phyloP scores from a whole-genome alignment of 2,113 vertebrate genomes.

The Pangasianodon gigas region DNA sequence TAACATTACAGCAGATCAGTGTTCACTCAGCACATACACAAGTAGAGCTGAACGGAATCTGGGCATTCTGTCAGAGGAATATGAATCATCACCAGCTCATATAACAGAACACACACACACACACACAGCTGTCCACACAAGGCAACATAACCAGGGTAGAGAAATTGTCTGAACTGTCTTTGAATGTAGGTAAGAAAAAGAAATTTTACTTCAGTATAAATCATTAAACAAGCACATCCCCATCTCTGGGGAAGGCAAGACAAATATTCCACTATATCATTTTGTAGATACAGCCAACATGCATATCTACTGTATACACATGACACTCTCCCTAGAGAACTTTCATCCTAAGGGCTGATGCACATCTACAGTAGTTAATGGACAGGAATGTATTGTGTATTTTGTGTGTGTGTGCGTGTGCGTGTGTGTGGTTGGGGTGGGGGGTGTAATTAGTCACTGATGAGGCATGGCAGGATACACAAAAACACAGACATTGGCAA shows the following conservation, averaged over 20 bases:
- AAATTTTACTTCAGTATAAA: constrained; percentile 10
- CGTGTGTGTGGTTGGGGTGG: neutral
- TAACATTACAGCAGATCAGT: neutral
- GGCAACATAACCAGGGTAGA: constrained; percentile 13
- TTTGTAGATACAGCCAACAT: neutral
- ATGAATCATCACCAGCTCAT: constrained; percentile 25
- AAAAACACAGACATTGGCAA: neutral
- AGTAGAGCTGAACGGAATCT: constrained; percentile 15
- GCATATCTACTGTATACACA: neutral
- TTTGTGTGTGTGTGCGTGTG: neutral
- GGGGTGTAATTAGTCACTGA: neutral
- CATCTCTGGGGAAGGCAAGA: neutral
- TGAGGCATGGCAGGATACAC: neutral
- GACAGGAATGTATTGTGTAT: neutral
- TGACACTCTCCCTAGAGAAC: neutral
- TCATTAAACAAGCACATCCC: neutral
- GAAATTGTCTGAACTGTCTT: neutral
- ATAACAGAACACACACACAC: constrained; percentile 41
- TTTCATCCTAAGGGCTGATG: constrained; percentile 15
- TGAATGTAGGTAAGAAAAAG: neutral
- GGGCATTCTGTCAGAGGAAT: constrained; percentile 34
- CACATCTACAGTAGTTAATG: constrained; percentile 22
- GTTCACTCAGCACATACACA: neutral
- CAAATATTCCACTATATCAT: neutral
- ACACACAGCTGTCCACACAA: constrained; percentile 28